Percentiles rank a stretch among this genome's conserved stretches.
These are phyloP conservation scores for Loxodonta africana DNA, from an alignment of 2,113 vertebrate genomes.

Conservation along the genomic window DNA sequence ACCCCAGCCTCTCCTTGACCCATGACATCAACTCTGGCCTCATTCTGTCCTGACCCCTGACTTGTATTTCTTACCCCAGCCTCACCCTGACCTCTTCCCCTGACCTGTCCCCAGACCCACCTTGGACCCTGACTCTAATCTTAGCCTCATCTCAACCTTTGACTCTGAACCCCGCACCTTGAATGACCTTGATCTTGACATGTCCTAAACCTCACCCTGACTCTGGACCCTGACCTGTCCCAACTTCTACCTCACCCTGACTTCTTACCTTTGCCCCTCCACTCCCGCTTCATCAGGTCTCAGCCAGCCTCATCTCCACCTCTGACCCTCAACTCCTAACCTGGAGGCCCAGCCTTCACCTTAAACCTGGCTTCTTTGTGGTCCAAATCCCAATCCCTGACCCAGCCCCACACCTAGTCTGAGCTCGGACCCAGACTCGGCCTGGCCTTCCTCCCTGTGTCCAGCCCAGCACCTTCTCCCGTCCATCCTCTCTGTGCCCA, in stretches of 20 bases:
- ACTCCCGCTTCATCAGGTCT: not conserved
- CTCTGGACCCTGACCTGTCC: not conserved
- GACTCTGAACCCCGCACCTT: not conserved
- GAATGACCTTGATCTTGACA: not conserved
- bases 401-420: fast-evolving
- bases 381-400: not conserved
- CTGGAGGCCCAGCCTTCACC: not conserved
- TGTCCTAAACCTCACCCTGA: not conserved
- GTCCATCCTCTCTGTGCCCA: slow-evolving; percentile 70
- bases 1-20: not conserved
- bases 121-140: not conserved
- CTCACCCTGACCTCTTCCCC: not conserved
- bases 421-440: not conserved
- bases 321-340: not conserved
- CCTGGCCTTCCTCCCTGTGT: not conserved
- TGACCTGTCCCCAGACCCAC: not conserved
- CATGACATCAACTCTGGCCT: not conserved
- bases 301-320: not conserved
- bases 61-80: not conserved
- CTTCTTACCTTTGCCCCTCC: no score
- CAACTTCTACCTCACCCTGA: not conserved
- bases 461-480: slow-evolving; percentile 82
- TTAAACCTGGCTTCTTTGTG: not conserved
- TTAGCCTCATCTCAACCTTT: not conserved
- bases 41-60: not conserved